phyloP scores from a whole-genome alignment of 2,113 vertebrate genomes.

The Sialia sialis region DNA sequence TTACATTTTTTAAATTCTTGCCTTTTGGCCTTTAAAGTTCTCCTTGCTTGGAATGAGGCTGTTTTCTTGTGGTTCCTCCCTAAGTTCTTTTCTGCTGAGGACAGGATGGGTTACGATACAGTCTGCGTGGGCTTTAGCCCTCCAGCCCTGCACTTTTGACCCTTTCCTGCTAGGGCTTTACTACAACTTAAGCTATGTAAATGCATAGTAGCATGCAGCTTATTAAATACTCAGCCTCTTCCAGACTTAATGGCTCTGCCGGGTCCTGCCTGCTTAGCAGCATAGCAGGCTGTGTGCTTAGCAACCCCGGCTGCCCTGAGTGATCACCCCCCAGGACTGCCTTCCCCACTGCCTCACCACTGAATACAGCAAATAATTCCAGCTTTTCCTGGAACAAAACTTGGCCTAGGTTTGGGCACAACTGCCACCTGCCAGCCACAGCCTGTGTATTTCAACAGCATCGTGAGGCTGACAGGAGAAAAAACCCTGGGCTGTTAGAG shows the following conservation, averaged over 20 bases:
- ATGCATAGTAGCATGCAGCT: slow-evolving; percentile 12
- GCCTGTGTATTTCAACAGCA: not conserved
- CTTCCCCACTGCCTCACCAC: not conserved
- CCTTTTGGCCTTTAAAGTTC: not conserved
- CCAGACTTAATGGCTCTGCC: not conserved
- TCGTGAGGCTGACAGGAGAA: not conserved
- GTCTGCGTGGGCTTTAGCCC: not conserved
- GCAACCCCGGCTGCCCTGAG: not conserved
- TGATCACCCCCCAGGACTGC: not conserved
- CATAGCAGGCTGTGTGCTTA: slow-evolving; percentile 36
- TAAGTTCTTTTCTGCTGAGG: not conserved
- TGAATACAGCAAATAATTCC: rapidly evolving
- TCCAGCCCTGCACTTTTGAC: slow-evolving; percentile 38
- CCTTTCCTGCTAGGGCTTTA: slow-evolving; percentile 12
- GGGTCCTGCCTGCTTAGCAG: not conserved
- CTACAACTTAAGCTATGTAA: slow-evolving; percentile 5
- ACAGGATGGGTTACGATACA: not conserved
- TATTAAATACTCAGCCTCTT: slow-evolving; percentile 24
- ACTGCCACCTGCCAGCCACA: not conserved
- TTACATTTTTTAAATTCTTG: not conserved
- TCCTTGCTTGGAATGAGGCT: not conserved
- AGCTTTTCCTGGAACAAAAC: not conserved
- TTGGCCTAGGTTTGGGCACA: rapidly evolving
- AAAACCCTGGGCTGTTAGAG: not conserved
- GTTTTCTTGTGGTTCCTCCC: not conserved